phyloP scores from a whole-genome alignment of 2,888 invertebrate genomes.

The Clepsis dumicolana region DNA sequence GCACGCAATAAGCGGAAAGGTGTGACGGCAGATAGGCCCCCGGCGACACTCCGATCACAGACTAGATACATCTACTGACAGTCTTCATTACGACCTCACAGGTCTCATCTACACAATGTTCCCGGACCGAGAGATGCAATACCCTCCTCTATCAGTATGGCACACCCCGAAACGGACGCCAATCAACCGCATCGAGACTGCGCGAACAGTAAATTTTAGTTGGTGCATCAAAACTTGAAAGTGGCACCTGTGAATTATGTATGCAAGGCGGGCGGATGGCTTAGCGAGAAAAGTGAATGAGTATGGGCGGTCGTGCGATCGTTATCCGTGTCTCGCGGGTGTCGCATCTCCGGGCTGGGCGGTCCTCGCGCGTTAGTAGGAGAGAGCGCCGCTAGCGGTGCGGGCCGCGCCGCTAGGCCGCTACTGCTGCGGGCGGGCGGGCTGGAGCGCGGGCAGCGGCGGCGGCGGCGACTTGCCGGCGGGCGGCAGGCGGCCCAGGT shows the following conservation, averaged over 20 bases:
- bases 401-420: too few species aligned
- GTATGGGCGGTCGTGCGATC: slow-evolving; percentile 20
- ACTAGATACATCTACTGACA: slow-evolving; percentile 84
- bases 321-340: background rate
- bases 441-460: slow-evolving; percentile 58
- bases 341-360: slow-evolving; percentile 29
- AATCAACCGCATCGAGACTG: background rate
- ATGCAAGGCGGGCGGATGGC: slow-evolving; percentile 33
- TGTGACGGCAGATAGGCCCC: slow-evolving; percentile 82
- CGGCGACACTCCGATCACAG: slow-evolving; percentile 85
- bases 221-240: slow-evolving; percentile 12
- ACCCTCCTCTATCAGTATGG: slow-evolving; percentile 46
- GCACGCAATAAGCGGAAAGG: slow-evolving; percentile 85
- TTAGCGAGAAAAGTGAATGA: background rate
- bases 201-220: slow-evolving; percentile 9
- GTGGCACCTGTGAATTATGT: background rate
- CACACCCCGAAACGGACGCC: slow-evolving; percentile 15
- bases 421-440: slow-evolving; percentile 42
- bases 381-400: slow-evolving; percentile 54
- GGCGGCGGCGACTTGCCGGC: slow-evolving; percentile 55
- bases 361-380: slow-evolving; percentile 45
- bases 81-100: slow-evolving; percentile 76
- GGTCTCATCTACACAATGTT: slow-evolving; percentile 71
- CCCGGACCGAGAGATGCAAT: slow-evolving; percentile 61
- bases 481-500: slow-evolving; percentile 68